A percentile compares a stretch with the other conserved stretches of the same genome.
Conservation (phyloP, 2,113 vertebrate genomes). For the Hippocampus mohnikei region DNA sequence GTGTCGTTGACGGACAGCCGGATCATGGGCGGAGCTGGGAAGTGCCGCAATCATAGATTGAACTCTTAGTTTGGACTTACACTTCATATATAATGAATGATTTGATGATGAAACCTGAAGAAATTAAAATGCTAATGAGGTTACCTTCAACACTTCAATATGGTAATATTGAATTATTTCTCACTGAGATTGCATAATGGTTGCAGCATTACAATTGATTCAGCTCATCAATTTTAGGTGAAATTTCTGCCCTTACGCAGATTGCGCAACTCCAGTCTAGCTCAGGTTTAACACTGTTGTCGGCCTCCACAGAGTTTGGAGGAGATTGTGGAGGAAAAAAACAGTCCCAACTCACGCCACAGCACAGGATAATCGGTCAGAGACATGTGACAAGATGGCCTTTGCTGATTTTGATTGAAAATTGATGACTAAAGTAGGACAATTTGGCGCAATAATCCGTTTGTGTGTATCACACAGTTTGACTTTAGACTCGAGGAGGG, state of each 20-base stretch:
- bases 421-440: background rate
- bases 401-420: background rate
- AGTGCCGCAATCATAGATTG: background rate
- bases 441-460: too few relatives aligned
- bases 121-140: background rate
- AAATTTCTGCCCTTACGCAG: background rate
- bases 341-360: background rate
- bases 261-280: background rate
- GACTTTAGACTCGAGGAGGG: background rate
- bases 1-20: constrained; percentile 84
- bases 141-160: background rate
- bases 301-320: background rate
- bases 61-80: background rate
- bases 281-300: background rate
- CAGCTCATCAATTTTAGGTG: background rate
- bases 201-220: background rate
- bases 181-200: background rate
- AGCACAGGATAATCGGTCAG: background rate
- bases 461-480: background rate
- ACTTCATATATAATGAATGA: background rate
- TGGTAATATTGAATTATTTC: background rate
- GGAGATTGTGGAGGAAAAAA: background rate
- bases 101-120: constrained; percentile 1
- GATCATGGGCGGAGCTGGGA: constrained; percentile 69
- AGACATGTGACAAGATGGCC: background rate